Evolutionary conservation across 2,113 vertebrate species (phyloP).

Genomic region (Hippocampus mohnikei): DNA sequence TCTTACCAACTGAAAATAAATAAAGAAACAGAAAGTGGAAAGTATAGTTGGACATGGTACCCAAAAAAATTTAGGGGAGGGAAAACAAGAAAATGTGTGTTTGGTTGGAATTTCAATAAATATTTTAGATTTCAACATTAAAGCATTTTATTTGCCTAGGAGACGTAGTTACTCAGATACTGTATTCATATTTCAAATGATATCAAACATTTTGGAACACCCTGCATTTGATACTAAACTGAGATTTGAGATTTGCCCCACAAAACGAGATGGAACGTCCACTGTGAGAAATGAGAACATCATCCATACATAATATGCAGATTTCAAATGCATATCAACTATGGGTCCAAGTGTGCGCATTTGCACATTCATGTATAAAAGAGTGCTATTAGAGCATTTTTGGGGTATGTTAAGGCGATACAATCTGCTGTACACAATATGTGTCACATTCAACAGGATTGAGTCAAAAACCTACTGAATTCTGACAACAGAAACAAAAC

Average conservation of each 20-base stretch:
- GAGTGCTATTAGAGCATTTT: constrained; percentile 29
- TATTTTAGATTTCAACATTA: too few species aligned
- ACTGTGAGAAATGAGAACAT: constrained; percentile 51
- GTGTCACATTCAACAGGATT: neutral
- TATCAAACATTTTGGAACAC: neutral
- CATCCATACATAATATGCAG: constrained; percentile 35
- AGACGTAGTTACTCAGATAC: neutral
- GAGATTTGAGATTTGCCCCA: neutral
- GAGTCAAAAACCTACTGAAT: constrained; percentile 23
- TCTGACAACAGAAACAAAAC: constrained; percentile 26
- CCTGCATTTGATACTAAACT: constrained; percentile 12
- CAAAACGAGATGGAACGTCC: constrained; percentile 2
- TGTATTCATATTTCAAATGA: neutral
- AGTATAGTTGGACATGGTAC: too few species aligned
- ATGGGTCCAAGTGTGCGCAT: constrained; percentile 15
- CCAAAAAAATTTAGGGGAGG: too few species aligned
- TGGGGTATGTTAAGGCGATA: constrained; percentile 6
- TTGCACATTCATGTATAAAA: constrained; percentile 19
- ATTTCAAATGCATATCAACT: constrained; percentile 33
- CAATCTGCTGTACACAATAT: neutral
- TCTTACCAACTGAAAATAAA: neutral
- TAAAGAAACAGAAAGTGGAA: too few species aligned
- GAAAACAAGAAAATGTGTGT: too few species aligned
- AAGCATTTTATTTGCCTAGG: too few species aligned
- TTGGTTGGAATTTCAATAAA: too few species aligned